Percentiles rank a stretch among this genome's conserved stretches.
Conservation (phyloP, 2,113 vertebrate genomes). For the Hippolais icterina region DNA sequence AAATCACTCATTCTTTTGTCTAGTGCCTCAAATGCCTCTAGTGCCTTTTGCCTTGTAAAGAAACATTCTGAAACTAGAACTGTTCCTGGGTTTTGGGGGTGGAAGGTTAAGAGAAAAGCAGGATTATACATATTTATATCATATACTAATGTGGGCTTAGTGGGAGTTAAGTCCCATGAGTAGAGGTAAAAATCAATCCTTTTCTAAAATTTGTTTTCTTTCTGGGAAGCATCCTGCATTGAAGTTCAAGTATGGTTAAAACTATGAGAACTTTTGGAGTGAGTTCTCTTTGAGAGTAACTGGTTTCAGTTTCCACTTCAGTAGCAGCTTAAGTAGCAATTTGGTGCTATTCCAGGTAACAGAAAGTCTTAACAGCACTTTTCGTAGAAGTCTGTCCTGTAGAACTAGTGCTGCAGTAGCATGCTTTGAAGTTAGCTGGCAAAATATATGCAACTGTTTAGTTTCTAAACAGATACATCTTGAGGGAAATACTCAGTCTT, state of each 20-base stretch:
- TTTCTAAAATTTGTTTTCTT: neutral
- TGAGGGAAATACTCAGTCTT: rapidly evolving
- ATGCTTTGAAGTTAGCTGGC: neutral
- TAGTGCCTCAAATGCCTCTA: neutral
- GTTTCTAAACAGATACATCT: neutral
- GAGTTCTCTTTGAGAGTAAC: neutral
- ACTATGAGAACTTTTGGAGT: neutral
- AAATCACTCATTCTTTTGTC: neutral
- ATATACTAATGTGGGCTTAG: neutral
- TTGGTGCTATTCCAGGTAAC: neutral
- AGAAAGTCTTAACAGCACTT: neutral
- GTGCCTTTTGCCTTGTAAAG: neutral
- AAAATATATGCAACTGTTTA: neutral
- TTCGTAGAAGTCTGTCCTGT: neutral
- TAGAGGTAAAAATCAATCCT: neutral
- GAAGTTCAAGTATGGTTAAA: neutral
- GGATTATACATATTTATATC: neutral
- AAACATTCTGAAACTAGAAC: neutral
- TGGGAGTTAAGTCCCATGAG: neutral
- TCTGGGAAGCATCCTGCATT: neutral
- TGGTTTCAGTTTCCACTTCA: neutral
- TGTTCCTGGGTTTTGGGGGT: neutral
- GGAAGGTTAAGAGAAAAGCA: neutral
- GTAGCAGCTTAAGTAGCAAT: neutral
- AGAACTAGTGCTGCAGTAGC: neutral